phyloP scores from a whole-genome alignment of 2,888 invertebrate species.

The Calameuta pallipes region DNA sequence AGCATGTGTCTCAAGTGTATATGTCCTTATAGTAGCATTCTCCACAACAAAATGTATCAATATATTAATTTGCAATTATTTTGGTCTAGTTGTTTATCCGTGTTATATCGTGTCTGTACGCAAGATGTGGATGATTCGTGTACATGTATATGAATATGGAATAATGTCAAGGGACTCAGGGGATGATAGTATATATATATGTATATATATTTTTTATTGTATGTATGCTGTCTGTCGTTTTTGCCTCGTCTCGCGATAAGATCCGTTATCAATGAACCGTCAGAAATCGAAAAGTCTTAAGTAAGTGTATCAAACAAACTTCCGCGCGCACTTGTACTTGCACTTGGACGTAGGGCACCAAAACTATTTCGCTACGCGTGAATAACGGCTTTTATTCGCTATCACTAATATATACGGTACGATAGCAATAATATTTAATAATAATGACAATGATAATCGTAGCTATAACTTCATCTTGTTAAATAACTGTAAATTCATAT shows the following conservation, averaged over 20 bases:
- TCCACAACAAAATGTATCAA: slow-evolving; percentile 45
- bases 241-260: slow-evolving; percentile 5
- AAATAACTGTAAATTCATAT: slow-evolving; percentile 43
- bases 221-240: background rate
- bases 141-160: slow-evolving; percentile 28
- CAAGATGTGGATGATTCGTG: slow-evolving; percentile 18
- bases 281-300: slow-evolving; percentile 30
- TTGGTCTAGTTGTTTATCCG: slow-evolving; percentile 42
- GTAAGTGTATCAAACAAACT: slow-evolving; percentile 29
- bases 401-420: slow-evolving; percentile 2
- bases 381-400: background rate
- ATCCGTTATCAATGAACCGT: slow-evolving; percentile 9
- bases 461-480: slow-evolving; percentile 24
- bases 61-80: slow-evolving; percentile 51
- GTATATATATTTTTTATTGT: background rate
- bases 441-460: slow-evolving; percentile 10
- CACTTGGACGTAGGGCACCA: slow-evolving; percentile 37
- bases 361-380: background rate
- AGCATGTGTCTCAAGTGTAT: slow-evolving; percentile 13
- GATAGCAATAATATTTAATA: slow-evolving; percentile 7
- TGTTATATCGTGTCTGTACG: slow-evolving; percentile 20
- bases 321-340: slow-evolving; percentile 22
- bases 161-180: slow-evolving; percentile 9
- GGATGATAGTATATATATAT: slow-evolving; percentile 13
- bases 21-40: slow-evolving; percentile 7